Conservation (phyloP, 2,888 invertebrate species). For the Norana najaformis region DNA sequence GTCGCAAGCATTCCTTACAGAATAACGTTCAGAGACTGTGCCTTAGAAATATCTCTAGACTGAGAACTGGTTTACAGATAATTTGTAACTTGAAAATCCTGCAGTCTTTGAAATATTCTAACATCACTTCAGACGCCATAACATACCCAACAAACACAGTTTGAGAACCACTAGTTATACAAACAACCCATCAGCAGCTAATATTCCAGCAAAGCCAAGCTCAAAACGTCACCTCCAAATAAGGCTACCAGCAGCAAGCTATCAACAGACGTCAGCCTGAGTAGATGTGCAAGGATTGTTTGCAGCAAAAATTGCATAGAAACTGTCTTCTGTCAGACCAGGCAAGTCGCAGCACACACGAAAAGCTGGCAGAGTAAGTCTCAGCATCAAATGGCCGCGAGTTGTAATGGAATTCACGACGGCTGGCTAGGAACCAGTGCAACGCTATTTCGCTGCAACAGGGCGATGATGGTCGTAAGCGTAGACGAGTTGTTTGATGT, state of each 20-base stretch:
- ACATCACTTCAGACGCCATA: too few relatives aligned
- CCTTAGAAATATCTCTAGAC: not conserved
- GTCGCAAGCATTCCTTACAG: too few relatives aligned
- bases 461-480: not conserved
- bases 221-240: not conserved
- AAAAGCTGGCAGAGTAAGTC: not conserved
- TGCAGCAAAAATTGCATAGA: conserved; percentile 7
- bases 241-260: not conserved
- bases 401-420: not conserved
- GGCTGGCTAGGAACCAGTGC: not conserved
- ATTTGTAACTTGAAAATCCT: not conserved
- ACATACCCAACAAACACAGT: not conserved
- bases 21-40: too few relatives aligned
- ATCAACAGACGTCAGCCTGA: not conserved
- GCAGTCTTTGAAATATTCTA: not conserved
- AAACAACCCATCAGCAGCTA: not conserved
- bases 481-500: not conserved
- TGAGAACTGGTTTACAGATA: not conserved
- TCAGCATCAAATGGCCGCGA: not conserved
- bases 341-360: not conserved
- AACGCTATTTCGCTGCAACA: not conserved
- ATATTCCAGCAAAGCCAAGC: not conserved
- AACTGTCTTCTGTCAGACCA: not conserved
- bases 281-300: not conserved
- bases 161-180: not conserved